Percentiles rank a stretch among this genome's conserved stretches.
phyloP scores from a whole-genome alignment of 2,888 invertebrate species.

The Spatulosminthurus flaviceps region DNA sequence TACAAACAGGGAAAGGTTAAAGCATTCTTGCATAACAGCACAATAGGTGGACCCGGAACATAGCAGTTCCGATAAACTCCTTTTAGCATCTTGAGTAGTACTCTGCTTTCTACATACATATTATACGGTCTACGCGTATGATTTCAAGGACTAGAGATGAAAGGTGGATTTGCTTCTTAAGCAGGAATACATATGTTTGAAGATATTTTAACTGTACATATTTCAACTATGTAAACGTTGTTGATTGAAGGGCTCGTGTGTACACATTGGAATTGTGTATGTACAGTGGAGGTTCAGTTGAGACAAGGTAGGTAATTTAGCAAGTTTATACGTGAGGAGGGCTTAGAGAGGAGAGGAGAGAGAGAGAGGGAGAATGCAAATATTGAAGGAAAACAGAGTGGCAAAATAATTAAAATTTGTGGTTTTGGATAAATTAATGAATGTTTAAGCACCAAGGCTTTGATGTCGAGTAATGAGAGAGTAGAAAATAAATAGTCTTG shows the following conservation, averaged over 20 bases:
- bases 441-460: slow-evolving; percentile 55
- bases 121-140: no score
- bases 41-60: no score
- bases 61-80: no score
- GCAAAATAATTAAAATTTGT: slow-evolving; percentile 63
- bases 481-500: slow-evolving; percentile 50
- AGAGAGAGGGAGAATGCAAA: slow-evolving; percentile 50
- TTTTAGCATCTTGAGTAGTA: no score
- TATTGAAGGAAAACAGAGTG: slow-evolving; percentile 49
- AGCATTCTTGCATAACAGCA: no score
- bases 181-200: no score
- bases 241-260: slow-evolving; percentile 19
- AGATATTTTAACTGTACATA: not conserved
- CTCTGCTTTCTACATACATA: no score
- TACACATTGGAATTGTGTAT: slow-evolving; percentile 20
- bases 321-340: slow-evolving; percentile 15
- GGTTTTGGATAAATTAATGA: slow-evolving; percentile 62
- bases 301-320: slow-evolving; percentile 22
- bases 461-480: slow-evolving; percentile 52
- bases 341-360: slow-evolving; percentile 20
- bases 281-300: slow-evolving; percentile 4
- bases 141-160: no score
- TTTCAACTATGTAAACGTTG: slow-evolving; percentile 22
- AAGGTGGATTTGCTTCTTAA: no score
- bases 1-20: no score